Evolutionary conservation across 2,888 invertebrate genomes (phyloP), one percentile per base, ranked within the genome.

Genomic region (Watsonalla binaria): DNA sequence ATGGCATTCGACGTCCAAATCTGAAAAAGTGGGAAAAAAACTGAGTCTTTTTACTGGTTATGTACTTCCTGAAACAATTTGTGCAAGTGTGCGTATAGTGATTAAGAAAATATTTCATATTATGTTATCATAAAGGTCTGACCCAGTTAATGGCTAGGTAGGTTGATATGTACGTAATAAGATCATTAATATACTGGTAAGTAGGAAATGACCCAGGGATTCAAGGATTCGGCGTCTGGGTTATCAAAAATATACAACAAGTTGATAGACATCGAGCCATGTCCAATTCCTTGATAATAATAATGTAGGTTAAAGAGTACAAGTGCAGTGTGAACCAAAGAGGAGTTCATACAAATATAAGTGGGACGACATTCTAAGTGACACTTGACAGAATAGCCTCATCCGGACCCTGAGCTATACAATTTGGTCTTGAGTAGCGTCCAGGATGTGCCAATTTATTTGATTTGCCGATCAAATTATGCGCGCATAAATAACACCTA

Each of bases 1-100:
- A 92, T 0, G 96, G 95, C 56, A 92, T 83, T 65, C 95, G 94
- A 54, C 97, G 92, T 0, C 97, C 97, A 72, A 88, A 95, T 74
- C 96, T 96, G 78, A 6, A 49, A 49, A 37, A 49, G 1, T 14
- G 14, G 1, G 9, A 7, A 5, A 8, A 47, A 5, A 8, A 2
- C 24, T 11, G 0, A 6, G 6, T 14, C 14, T 2, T 14, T 14
- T 8, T 14, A 5, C 15, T 7, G 2, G 8, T 37, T 6, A 37
- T 5, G 8, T 37, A 7, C 8, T 37, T 37, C 37, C 37, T 37
- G 37, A 7, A 8, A 37, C 37, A 8, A 37, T 8, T 6, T 7
- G 1, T 8, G 37, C 8, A 37, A 37, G 8, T 37, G 5, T 8
- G 37, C 37, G 7, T 37, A 37, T 24, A 24, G 24, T 24, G 24